Base-by-base conservation (phyloP, 2,113 vertebrate genomes). In the Odocoileus hemionus region DNA sequence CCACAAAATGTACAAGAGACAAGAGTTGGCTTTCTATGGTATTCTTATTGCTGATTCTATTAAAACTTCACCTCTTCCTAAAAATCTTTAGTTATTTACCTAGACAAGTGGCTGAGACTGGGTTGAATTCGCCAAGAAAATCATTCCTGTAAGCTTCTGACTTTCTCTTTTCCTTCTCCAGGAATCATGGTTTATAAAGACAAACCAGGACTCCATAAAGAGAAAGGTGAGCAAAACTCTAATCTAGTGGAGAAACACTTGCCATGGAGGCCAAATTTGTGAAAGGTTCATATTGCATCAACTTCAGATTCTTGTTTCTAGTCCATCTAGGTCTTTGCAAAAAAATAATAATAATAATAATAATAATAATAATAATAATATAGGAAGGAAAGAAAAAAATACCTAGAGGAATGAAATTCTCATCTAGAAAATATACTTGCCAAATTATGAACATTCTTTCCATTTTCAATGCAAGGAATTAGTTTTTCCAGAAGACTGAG, bases 21-120 rank as follows among this genome's bases (percentile, higher is more conserved):
- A 98, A 64, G 94, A 97, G 13, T 93, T 95, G 94, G 54, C 47
- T 98, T 98, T 96, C 96, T 92, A 47, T 78, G 78, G 52, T 57
- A 86, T 61, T 97, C 52, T 87, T 79, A 23, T n/a, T 97, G 74
- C 94, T 96, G 94, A 79, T 85, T 86, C 5, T 96, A 97, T 95
- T 98, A 98, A 96, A 92, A 82, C 93, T 97, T 98, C 16, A 78
- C 25, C 23, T 60, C 33, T 54, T 43, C 52, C 36, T 28, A 93
- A 94, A 95, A 67, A 98, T 97, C 86, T 97, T 98, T 93, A 45
- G 89, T 5, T 96, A 97, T 97, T 97, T 97, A 58, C 85, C 91
- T 96, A 92, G 4, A 52, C 43, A 97, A 96, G 39, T n/a, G 64
- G 85, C 70, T 88, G 84, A 95, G 26, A 39, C 14, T 61, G 84